Evolutionary conservation across 2,113 vertebrate genomes (phyloP).

Genomic region (Channa argus): DNA sequence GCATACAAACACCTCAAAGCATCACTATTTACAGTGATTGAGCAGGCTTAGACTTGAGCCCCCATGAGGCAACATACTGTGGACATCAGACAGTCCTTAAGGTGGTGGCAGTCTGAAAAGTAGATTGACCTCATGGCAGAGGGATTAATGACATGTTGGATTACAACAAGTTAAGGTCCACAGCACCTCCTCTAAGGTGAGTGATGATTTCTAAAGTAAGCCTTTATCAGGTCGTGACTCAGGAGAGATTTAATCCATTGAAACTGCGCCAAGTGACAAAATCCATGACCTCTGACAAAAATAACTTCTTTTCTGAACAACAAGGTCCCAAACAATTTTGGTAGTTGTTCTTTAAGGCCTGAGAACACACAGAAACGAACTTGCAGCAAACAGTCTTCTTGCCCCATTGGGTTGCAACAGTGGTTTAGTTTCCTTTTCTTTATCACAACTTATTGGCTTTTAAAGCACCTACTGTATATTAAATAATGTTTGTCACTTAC

Average conservation of each 20-base stretch:
- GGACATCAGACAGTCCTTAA: neutral
- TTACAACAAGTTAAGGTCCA: slow-evolving; percentile 40
- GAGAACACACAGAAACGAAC: neutral
- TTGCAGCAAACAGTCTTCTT: no score
- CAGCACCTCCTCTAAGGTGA: slow-evolving; percentile 42
- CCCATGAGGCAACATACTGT: no score
- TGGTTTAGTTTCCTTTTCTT: no score
- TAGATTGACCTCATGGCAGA: slow-evolving; percentile 18
- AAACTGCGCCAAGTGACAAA: neutral
- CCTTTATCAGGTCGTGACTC: neutral
- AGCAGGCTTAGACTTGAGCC: no score
- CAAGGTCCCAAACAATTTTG: neutral
- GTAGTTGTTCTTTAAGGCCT: neutral
- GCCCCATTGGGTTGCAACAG: no score
- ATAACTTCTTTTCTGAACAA: neutral
- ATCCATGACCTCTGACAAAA: neutral
- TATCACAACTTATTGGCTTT: no score
- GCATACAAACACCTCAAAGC: no score
- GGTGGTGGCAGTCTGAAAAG: slow-evolving; percentile 20
- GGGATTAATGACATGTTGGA: slow-evolving; percentile 60
- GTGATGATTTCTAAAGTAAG: slow-evolving; percentile 75
- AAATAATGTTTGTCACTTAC: no score
- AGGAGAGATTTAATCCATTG: neutral
- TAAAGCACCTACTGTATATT: no score
- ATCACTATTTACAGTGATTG: no score